Conservation (phyloP, 2,888 invertebrate species). For the Caenorhabditis uteleia region DNA sequence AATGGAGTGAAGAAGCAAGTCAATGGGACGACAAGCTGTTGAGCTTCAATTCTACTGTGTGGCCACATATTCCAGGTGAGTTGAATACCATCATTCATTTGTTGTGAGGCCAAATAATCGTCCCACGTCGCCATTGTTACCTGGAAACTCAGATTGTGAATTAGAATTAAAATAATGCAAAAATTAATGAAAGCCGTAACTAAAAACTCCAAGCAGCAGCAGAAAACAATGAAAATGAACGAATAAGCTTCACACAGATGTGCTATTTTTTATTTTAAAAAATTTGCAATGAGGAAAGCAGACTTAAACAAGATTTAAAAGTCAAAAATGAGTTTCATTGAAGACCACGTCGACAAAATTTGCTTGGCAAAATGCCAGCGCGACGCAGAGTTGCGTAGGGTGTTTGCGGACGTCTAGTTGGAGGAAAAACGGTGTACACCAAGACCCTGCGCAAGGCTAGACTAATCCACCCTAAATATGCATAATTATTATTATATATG, state of each 20-base stretch:
- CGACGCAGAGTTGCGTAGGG: too few species aligned
- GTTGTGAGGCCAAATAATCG: constrained; percentile 83
- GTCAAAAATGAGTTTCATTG: background rate
- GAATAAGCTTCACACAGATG: background rate
- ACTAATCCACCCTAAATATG: too few species aligned
- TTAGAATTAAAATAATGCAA: background rate
- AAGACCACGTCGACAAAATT: constrained; percentile 1
- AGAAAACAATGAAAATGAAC: too few species aligned
- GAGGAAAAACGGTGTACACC: too few species aligned
- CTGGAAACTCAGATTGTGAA: background rate
- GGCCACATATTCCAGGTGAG: constrained; percentile 98
- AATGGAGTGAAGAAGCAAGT: constrained; percentile 94
- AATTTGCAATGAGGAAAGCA: background rate
- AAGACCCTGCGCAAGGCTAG: too few species aligned
- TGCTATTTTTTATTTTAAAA: background rate
- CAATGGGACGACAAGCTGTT: constrained; percentile 91
- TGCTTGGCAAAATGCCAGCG: background rate
- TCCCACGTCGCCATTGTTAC: constrained; percentile 62
- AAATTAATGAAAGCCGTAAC: background rate
- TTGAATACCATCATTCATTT: constrained; percentile 93
- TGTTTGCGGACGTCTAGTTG: too few species aligned
- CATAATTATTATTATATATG: too few species aligned
- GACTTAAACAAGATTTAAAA: background rate
- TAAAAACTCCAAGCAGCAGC: background rate
- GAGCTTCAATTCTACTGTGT: constrained; percentile 78